These are phyloP conservation scores for Australoheros scitulus DNA, from an alignment of 2,113 vertebrate genomes.

Conservation along the genomic window DNA sequence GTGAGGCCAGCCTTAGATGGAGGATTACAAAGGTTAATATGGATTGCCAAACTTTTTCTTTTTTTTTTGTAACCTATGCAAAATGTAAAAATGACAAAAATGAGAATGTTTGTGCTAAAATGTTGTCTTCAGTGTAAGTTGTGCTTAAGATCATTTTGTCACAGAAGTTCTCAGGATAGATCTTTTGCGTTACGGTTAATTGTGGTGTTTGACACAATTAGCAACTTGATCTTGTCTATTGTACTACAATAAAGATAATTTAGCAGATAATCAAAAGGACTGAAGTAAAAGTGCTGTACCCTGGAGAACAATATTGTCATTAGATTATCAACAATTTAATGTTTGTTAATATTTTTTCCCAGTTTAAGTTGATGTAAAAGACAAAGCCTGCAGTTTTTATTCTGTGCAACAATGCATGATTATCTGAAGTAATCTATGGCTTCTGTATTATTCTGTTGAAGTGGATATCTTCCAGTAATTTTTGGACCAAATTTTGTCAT, in stretches of 20 bases:
- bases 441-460: not conserved
- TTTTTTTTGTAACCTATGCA: not conserved
- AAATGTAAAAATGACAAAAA: not conserved
- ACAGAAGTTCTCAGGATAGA: not conserved
- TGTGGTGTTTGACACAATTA: not conserved
- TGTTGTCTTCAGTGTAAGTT: not conserved
- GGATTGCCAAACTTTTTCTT: not conserved
- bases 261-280: not conserved
- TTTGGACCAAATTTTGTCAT: not conserved
- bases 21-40: conserved; percentile 11
- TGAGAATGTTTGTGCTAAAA: not conserved
- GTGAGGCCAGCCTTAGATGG: conserved; percentile 25
- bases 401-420: not conserved
- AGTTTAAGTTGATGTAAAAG: not conserved
- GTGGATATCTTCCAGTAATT: not conserved
- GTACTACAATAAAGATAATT: not conserved
- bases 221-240: not conserved
- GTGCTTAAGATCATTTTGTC: not conserved
- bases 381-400: not conserved
- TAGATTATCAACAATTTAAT: not conserved
- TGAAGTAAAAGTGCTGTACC: not conserved
- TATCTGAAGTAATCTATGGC: not conserved
- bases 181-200: not conserved
- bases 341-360: not conserved
- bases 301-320: not conserved